Percentiles rank a stretch among this genome's conserved stretches.
phyloP scores from a whole-genome alignment of 2,888 invertebrate species.

The Pyralis farinalis region DNA sequence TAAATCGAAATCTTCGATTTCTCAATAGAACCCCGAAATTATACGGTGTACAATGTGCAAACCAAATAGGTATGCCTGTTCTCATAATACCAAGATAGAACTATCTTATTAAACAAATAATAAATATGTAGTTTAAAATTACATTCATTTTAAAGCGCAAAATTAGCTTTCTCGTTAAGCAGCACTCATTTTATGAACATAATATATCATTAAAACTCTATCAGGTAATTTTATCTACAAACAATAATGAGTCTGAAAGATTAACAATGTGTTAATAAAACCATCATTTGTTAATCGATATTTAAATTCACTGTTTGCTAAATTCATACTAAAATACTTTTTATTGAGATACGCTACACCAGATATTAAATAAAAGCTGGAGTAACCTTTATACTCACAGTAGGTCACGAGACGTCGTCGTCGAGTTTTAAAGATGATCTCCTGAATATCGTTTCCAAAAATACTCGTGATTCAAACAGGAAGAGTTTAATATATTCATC shows the following conservation, averaged over 20 bases:
- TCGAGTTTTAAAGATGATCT: too few species aligned
- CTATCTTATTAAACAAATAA: too few species aligned
- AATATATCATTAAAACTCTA: conserved; percentile 1
- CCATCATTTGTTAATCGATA: conserved; percentile 1
- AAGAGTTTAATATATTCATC: too few species aligned
- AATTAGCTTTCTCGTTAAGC: conserved; percentile 1
- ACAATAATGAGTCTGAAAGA: neutral
- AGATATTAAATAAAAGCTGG: conserved; percentile 4
- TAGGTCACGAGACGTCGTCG: conserved; percentile 1
- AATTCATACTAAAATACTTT: conserved; percentile 3
- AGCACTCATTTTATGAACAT: neutral
- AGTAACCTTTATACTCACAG: neutral
- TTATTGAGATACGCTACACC: conserved; percentile 2
- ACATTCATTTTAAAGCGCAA: too few species aligned
- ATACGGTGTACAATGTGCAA: too few species aligned
- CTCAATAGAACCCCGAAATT: too few species aligned
- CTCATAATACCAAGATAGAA: too few species aligned
- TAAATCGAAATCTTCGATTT: too few species aligned
- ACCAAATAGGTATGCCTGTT: too few species aligned
- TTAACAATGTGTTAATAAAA: neutral
- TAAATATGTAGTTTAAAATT: too few species aligned
- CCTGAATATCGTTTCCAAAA: conserved; percentile 46
- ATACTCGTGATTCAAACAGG: conserved; percentile 17
- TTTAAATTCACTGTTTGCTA: conserved; percentile 2
- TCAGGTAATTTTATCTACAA: neutral